Evolutionary conservation across 2,797 vertebrate genomes (phyloP), one percentile per base, ranked within the genome.

Genomic region (Remorina albescens): DNA sequence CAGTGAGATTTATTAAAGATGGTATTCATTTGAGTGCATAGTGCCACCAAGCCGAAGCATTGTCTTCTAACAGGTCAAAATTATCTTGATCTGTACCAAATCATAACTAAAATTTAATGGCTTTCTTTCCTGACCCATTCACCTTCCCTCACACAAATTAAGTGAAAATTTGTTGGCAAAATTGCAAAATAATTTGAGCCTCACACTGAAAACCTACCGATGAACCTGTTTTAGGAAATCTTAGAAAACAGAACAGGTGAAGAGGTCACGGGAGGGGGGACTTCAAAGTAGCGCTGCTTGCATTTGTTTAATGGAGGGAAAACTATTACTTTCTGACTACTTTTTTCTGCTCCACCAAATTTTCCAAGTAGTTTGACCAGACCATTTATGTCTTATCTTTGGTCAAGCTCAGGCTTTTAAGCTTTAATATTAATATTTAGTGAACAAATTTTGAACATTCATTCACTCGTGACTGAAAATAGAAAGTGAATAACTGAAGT

Each of bases 241-340:
- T n/a, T n/a, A n/a, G n/a, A n/a, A n/a, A n/a, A n/a, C n/a, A n/a
- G n/a, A n/a, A n/a, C n/a, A n/a, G n/a, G n/a, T n/a, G n/a, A n/a
- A n/a, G n/a, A n/a, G n/a, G n/a, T n/a, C n/a, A n/a, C n/a, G n/a
- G n/a, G n/a, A n/a, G n/a, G n/a, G n/a, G n/a, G n/a, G n/a, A n/a
- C 71, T 71, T 82, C 56, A 87, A 71, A 75, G 71, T 36, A 9
- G 36, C 21, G n/a, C 53, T 74, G 15, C 11, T 64, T 25, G 44
- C 32, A 50, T 66, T 25, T 64, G 26, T 53, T 41, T n/a, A 47
- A 3, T 21, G 44, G 23, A 1, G n/a, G 11, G 21, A 8, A 21
- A 3, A 23, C n/a, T 11, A 5, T 47, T 61, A 26, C 6, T 18
- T 50, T 25, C 19, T 42, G 18, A 2, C 16, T 42, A 18, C 41